Evolutionary conservation across 1,140 invertebrate genomes (phyloP), one percentile per base, ranked within the genome.

Genomic region (Drosophila yakuba): DNA sequence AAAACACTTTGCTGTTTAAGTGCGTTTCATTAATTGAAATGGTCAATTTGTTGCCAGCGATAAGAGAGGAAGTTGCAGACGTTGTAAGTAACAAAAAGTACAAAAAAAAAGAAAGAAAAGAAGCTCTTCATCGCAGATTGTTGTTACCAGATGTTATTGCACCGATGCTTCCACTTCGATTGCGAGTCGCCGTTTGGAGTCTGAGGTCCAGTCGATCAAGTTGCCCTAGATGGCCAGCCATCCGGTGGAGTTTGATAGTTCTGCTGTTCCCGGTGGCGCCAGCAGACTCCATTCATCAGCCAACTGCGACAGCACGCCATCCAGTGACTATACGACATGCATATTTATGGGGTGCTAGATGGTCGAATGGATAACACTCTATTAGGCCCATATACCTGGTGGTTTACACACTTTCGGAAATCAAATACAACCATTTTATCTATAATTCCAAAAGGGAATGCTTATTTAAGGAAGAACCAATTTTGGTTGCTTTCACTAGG

Each of bases 11-110:
- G 69, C 78, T 88, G 80, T 78, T 88, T 86, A 86, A 86, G 80
- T 86, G 83, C 83, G 84, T 86, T 86, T 88, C 83, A 86, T 86
- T 86, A 86, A 86, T 86, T 86, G 83, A 86, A 86, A 86, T 86
- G 83, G 80, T 88, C 83, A 86, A 86, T 86, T 86, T 86, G 83
- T 86, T 80, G 81, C 47, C 74, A 55, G 43, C 71, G 78, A 83
- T 75, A 83, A 81, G 80, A 58, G 68, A 67, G 73, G 58, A 61
- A 75, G 55, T 38, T 43, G 39, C 39, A 15, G 62, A 36, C 32
- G 52, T 63, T 54, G 58, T 74, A 39, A 32, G 8, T 32, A 1
- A 32, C 28, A 32, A 32, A 32, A 32, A 58, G 61, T 52, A 32
- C 0, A 17, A 17, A 17, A 17, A 17, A 17, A 17, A 17, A n/a